A percentile compares a stretch with the other conserved stretches of the same genome.
Evolutionary conservation across 2,888 invertebrate genomes (phyloP).

Genomic region (Crioceris asparagi): DNA sequence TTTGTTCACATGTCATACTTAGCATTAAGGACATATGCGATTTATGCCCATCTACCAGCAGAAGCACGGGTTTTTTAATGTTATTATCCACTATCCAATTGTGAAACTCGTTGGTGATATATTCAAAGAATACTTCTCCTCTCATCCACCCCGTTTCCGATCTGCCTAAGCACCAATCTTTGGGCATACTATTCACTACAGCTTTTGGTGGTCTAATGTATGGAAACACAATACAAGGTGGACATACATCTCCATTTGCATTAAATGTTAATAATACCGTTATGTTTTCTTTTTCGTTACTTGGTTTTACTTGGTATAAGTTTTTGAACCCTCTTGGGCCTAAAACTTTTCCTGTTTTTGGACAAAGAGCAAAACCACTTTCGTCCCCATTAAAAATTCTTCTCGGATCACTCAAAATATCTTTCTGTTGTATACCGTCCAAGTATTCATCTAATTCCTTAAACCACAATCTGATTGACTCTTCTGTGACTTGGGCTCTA

Average conservation of each 20-base stretch:
- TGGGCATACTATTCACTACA: constrained; percentile 13
- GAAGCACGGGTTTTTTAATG: constrained; percentile 23
- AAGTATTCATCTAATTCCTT: constrained; percentile 15
- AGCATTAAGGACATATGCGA: constrained; percentile 14
- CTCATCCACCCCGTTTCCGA: constrained; percentile 29
- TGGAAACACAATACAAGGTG: constrained; percentile 12
- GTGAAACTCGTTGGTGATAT: constrained; percentile 22
- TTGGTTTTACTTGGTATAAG: constrained; percentile 19
- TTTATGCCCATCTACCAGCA: constrained; percentile 19
- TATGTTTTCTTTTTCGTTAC: constrained; percentile 19
- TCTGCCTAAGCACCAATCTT: constrained; percentile 23
- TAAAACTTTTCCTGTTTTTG: constrained; percentile 15
- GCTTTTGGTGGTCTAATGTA: constrained; percentile 22
- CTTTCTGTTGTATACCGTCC: constrained; percentile 14
- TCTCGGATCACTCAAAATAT: constrained; percentile 18
- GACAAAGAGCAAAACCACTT: constrained; percentile 20
- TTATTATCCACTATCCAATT: constrained; percentile 17
- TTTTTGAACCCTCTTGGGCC: constrained; percentile 21
- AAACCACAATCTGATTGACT: constrained; percentile 24
- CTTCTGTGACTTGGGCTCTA: constrained; percentile 21
- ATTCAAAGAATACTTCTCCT: constrained; percentile 23
- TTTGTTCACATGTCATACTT: constrained; percentile 11
- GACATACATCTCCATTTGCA: constrained; percentile 18
- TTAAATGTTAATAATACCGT: constrained; percentile 24
- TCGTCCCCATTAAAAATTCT: constrained; percentile 10